A percentile compares a stretch with the other conserved stretches of the same genome.
Conservation (phyloP, 2,797 vertebrate genomes). For the Alcedo quadribrachys region DNA sequence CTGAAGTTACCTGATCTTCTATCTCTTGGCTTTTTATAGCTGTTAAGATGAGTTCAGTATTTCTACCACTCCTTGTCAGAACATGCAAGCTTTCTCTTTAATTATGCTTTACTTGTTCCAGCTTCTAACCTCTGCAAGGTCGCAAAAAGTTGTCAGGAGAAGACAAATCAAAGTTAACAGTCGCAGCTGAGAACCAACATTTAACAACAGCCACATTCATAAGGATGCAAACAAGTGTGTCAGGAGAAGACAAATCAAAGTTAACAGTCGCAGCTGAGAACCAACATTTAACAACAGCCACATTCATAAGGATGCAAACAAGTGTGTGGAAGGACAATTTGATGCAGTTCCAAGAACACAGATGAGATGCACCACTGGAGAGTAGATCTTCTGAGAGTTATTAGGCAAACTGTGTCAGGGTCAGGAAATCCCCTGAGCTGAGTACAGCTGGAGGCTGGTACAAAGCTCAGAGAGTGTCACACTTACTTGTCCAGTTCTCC, state of each 20-base stretch:
- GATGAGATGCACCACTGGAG: not conserved
- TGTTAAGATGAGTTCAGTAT: not conserved
- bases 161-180: not conserved
- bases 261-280: not conserved
- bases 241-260: not conserved
- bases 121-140: not conserved
- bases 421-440: not conserved
- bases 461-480: not conserved
- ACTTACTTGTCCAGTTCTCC: not conserved
- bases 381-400: not conserved
- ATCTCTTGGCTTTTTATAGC: not conserved
- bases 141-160: not conserved
- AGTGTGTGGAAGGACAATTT: not conserved
- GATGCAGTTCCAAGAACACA: not conserved
- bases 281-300: not conserved
- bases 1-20: not conserved
- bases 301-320: not conserved
- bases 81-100: slow-evolving; percentile 13
- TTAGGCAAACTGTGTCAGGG: not conserved
- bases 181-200: not conserved
- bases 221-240: not conserved
- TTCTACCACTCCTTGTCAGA: not conserved
- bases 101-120: not conserved
- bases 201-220: not conserved
- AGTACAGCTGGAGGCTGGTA: not conserved